Evolutionary conservation across 2,113 vertebrate species (phyloP).

Genomic region (Deroptyus accipitrinus): DNA sequence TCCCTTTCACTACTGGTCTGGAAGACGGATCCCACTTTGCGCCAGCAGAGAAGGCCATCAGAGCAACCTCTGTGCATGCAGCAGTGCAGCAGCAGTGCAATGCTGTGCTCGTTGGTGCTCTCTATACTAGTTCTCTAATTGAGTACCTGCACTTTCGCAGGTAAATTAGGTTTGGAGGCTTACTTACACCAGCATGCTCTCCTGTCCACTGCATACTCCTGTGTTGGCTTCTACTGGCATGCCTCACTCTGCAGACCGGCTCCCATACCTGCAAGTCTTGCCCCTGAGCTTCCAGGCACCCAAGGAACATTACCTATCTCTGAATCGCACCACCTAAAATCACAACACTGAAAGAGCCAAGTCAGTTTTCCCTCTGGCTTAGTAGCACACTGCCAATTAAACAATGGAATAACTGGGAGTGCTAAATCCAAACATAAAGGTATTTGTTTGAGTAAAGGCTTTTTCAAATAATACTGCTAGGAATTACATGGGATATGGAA

Average conservation of each 20-base stretch:
- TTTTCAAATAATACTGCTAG: neutral
- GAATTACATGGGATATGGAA: neutral
- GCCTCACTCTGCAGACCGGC: neutral
- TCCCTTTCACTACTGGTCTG: neutral
- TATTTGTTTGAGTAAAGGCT: slow-evolving; percentile 44
- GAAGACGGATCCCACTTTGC: accelerated
- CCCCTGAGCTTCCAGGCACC: neutral
- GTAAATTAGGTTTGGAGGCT: too few species aligned
- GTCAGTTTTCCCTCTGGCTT: neutral
- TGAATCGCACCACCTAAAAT: neutral
- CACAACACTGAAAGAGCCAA: neutral
- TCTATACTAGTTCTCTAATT: neutral
- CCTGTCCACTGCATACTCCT: accelerated
- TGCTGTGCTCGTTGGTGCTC: neutral
- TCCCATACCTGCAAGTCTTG: neutral
- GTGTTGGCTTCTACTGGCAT: neutral
- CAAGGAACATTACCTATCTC: neutral
- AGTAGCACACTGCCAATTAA: neutral
- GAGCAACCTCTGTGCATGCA: too few species aligned
- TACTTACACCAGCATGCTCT: neutral
- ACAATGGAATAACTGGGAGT: neutral
- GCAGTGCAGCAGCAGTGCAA: neutral
- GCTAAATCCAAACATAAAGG: slow-evolving; percentile 18
- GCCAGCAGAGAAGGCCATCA: neutral
- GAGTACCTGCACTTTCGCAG: neutral